Base-by-base conservation (phyloP, 2,113 vertebrate genomes). In the Zootoca vivipara region DNA sequence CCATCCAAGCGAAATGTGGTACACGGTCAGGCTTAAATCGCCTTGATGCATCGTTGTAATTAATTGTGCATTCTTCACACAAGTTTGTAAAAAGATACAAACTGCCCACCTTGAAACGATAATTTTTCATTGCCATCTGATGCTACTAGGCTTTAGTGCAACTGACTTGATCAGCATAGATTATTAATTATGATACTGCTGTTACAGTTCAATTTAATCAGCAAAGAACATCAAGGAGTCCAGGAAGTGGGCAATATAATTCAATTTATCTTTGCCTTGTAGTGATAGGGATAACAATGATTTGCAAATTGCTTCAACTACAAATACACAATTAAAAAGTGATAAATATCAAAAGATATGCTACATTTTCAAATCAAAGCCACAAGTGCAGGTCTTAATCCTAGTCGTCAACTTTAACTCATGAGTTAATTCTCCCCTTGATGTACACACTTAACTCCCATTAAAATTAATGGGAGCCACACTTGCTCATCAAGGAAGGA, bases 401-500 rank as follows among this genome's bases (percentile, higher is more conserved):
- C 96, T 92, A 24, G 80, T 93, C 94, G 94, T 90, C 93, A 95
- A 91, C 96, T 96, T 93, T 93, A 96, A 96, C 94, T 95, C 90
- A 83, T 46, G 88, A 95, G 88, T 92, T 96, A 96, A 91, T 95
- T 93, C 93, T 90, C 92, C 86, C 91, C 95, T 96, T 96, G 96
- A 96, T 95, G 94, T 95, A 94, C 94, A 94, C 6, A 95, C 94
- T 96, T 97, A 96, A 96, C 95, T 96, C 94, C 94, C 95, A 97
- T 97, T 97, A 97, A 97, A 97, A 96, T 97, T 97, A 97, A 97
- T 97, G 95, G 96, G 93, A 96, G 94, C 97, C 96, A 97, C 92
- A 92, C 83, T 92, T 95, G 95, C 92, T 96, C 96, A 96, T 95
- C 84, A 78, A 95, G 94, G 89, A 96, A 96, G 95, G 93, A 94